Conservation (phyloP, 1,140 invertebrate genomes). For the Drosophila parvula region DNA sequence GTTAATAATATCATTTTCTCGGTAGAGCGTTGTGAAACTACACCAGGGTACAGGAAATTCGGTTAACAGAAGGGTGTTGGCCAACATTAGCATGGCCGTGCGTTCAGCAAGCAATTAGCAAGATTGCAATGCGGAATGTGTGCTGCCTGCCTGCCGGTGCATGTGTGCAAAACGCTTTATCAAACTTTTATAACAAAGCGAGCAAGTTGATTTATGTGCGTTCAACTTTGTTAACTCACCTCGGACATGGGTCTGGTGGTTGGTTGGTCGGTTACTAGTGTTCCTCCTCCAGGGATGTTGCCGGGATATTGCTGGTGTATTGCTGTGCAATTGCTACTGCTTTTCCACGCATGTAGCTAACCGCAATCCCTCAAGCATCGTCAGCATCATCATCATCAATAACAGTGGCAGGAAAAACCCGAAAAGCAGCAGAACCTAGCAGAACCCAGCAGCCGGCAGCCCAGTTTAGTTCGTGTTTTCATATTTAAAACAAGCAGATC, state of each 20-base stretch:
- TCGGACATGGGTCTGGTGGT: constrained; percentile 37
- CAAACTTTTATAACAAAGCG: constrained; percentile 81
- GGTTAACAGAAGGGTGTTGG: constrained; percentile 15
- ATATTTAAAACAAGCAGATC: constrained; percentile 80
- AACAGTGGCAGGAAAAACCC: constrained; percentile 32
- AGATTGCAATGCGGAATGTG: constrained; percentile 75
- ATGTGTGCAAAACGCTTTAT: constrained; percentile 78
- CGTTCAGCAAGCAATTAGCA: constrained; percentile 77
- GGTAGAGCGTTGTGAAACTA: too few species aligned
- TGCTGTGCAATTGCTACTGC: constrained; percentile 12
- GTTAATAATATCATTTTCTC: too few species aligned
- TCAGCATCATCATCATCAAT: constrained; percentile 75
- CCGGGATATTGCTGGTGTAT: background rate
- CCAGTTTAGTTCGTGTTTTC: constrained; percentile 59
- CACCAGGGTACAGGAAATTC: constrained; percentile 19
- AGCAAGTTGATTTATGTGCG: constrained; percentile 77
- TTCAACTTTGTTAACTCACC: constrained; percentile 81
- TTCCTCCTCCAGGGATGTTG: constrained; percentile 8
- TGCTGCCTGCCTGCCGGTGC: constrained; percentile 32
- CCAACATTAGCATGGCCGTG: constrained; percentile 65
- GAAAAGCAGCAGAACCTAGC: constrained; percentile 8
- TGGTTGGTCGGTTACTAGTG: background rate
- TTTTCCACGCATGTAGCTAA: constrained; percentile 32
- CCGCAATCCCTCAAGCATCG: constrained; percentile 49
- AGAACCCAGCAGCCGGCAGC: constrained; percentile 1